A percentile compares a stretch with the other conserved stretches of the same genome.
Conservation (phyloP, 2,113 vertebrate genomes). For the Scatophagus argus region DNA sequence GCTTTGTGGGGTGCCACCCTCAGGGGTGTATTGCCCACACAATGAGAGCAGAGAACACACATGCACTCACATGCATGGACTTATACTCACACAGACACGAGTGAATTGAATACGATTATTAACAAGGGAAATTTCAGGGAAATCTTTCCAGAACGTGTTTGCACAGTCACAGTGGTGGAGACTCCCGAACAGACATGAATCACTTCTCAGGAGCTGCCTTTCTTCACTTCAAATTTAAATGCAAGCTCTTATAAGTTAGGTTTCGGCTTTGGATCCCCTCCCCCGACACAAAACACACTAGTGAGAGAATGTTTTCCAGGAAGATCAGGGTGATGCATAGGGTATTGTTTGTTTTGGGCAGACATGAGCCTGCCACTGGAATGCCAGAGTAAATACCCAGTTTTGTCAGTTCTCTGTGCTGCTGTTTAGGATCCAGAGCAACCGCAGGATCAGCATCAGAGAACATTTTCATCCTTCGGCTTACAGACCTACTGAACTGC, state of each 20-base stretch:
- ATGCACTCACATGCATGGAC: constrained; percentile 29
- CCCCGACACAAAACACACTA: constrained; percentile 31
- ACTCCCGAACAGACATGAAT: constrained; percentile 44
- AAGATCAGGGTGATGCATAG: constrained; percentile 56
- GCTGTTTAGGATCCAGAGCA: constrained; percentile 64
- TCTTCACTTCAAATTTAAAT: constrained; percentile 54
- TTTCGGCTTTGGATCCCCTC: too few relatives aligned
- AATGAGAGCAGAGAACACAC: constrained; percentile 37
- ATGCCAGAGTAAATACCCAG: constrained; percentile 61
- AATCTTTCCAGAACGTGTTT: constrained; percentile 42
- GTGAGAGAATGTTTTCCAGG: constrained; percentile 42
- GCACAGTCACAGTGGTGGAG: constrained; percentile 33
- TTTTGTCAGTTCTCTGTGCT: constrained; percentile 66
- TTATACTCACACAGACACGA: constrained; percentile 35
- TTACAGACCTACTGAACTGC: constrained; percentile 69
- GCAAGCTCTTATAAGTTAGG: constrained; percentile 30
- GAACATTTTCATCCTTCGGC: constrained; percentile 71
- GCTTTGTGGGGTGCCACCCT: constrained; percentile 70
- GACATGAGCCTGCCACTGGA: constrained; percentile 53
- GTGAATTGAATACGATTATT: constrained; percentile 64
- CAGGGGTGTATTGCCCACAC: constrained; percentile 69
- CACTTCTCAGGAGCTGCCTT: constrained; percentile 45
- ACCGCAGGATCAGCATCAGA: constrained; percentile 73
- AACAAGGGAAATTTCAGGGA: constrained; percentile 49
- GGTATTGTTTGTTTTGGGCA: constrained; percentile 60